Percentiles rank a stretch among this genome's conserved stretches.
Evolutionary conservation across 2,888 invertebrate genomes (phyloP).

Genomic region (Tetragonula carbonaria): DNA sequence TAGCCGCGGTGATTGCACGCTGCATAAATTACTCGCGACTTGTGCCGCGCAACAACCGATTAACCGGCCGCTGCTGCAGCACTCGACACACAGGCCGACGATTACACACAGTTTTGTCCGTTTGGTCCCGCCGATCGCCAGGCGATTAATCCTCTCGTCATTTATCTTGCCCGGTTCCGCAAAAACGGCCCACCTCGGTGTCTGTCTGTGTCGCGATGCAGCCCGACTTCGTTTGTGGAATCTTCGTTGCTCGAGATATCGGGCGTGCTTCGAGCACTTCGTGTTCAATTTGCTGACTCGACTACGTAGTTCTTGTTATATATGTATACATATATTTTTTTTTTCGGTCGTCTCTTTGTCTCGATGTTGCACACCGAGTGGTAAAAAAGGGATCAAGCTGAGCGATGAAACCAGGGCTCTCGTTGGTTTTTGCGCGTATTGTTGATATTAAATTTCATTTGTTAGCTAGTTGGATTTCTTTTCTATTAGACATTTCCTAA

Average conservation of each 20-base stretch:
- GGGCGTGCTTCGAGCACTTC: neutral
- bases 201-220: constrained; percentile 38
- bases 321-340: neutral
- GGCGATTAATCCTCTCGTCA: constrained; percentile 69
- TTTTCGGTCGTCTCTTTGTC: too few species aligned
- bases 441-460: too few species aligned
- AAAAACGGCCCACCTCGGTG: constrained; percentile 60
- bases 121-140: constrained; percentile 53
- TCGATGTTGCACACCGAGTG: too few species aligned
- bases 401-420: too few species aligned
- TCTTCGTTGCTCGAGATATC: constrained; percentile 7
- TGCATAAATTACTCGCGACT: constrained; percentile 69
- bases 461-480: too few species aligned
- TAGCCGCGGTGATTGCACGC: constrained; percentile 64
- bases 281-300: neutral
- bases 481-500: too few species aligned
- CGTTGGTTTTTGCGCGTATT: too few species aligned
- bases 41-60: constrained; percentile 44
- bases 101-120: constrained; percentile 59
- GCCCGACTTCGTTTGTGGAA: constrained; percentile 45
- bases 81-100: constrained; percentile 27
- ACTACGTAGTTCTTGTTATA: neutral
- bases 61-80: constrained; percentile 50
- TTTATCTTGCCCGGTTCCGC: constrained; percentile 66
- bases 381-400: too few species aligned